Evolutionary conservation across 2,797 vertebrate genomes (phyloP).

Genomic region (Sebastes umbrosus): DNA sequence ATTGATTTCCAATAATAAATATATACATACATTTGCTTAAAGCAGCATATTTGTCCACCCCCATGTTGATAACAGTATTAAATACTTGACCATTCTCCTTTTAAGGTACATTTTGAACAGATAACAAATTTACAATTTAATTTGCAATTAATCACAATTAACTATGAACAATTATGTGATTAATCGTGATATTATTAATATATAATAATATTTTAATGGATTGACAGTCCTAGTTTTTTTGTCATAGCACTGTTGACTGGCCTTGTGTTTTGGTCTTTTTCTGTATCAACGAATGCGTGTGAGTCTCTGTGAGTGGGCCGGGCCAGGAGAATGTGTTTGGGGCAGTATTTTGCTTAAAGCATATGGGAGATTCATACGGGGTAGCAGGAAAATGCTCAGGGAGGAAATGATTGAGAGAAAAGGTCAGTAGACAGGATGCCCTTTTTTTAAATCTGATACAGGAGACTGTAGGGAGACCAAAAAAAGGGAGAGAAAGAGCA

Average conservation of each 20-base stretch:
- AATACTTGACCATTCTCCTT: not conserved
- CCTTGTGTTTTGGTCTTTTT: constrained; percentile 24
- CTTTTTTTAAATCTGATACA: constrained; percentile 69
- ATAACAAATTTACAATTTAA: too few relatives aligned
- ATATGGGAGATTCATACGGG: constrained; percentile 24
- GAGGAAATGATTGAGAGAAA: constrained; percentile 75
- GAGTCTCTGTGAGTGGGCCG: not conserved
- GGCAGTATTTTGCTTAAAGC: constrained; percentile 22
- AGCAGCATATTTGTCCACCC: too few relatives aligned
- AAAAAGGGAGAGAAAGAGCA: constrained; percentile 13
- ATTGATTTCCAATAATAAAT: too few relatives aligned
- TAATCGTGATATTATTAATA: too few relatives aligned
- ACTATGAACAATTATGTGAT: too few relatives aligned
- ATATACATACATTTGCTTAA: too few relatives aligned
- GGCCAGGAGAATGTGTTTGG: not conserved
- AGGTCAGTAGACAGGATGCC: constrained; percentile 77
- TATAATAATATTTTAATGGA: too few relatives aligned
- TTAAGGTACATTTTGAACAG: not conserved
- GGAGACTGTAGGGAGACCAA: constrained; percentile 27
- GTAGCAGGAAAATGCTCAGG: constrained; percentile 51
- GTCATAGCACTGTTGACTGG: constrained; percentile 13
- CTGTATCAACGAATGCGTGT: not conserved
- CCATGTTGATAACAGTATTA: too few relatives aligned
- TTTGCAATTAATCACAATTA: too few relatives aligned
- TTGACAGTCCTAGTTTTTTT: not conserved